Conservation (phyloP, 2,797 vertebrate genomes). For the Okamejei kenojei region DNA sequence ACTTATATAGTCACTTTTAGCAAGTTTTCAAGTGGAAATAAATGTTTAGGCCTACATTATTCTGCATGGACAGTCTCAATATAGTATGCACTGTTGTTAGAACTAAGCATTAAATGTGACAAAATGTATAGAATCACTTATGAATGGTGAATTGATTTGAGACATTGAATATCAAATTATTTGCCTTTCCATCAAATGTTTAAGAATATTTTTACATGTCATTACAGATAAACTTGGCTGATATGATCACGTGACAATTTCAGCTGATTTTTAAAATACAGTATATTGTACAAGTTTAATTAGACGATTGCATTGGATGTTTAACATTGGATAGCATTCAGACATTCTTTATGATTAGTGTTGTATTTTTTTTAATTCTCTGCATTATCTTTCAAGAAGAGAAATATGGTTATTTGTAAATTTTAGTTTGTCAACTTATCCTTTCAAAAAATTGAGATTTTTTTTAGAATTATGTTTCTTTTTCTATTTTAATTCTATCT, state of each 20-base stretch:
- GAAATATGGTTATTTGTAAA: neutral
- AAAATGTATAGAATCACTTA: neutral
- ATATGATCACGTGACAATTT: neutral
- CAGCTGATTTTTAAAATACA: neutral
- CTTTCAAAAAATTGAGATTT: neutral
- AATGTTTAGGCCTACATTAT: neutral
- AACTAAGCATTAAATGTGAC: neutral
- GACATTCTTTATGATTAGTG: neutral
- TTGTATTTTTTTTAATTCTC: neutral
- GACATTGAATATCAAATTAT: neutral
- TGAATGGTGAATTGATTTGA: neutral
- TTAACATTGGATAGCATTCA: neutral
- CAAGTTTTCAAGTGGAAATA: too few relatives aligned
- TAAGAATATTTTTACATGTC: neutral
- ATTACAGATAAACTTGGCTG: neutral
- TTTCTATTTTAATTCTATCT: neutral
- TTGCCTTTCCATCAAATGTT: neutral
- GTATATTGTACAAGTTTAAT: neutral
- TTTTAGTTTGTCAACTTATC: neutral
- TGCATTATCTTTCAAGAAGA: neutral
- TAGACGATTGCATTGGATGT: neutral
- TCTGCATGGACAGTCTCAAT: neutral
- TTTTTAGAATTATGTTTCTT: neutral
- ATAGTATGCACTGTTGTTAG: neutral
- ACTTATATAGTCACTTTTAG: too few relatives aligned